phyloP scores from a whole-genome alignment of 1,140 invertebrate genomes.

The Tetramorium alpestre region DNA sequence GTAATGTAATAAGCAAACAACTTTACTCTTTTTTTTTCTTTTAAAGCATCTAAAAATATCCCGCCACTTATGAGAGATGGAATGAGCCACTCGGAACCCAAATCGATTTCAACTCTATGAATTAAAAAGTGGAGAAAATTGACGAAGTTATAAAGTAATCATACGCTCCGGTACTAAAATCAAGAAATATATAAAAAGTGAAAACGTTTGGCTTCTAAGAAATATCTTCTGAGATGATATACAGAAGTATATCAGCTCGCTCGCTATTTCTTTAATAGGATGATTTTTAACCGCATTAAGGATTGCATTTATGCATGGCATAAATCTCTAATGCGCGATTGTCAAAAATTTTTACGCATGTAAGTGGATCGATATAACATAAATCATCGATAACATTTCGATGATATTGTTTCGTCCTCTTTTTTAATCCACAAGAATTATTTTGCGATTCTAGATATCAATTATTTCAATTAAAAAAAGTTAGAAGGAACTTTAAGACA shows the following conservation, averaged over 20 bases:
- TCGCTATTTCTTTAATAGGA: neutral
- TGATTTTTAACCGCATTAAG: neutral
- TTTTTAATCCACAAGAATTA: neutral
- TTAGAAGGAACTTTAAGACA: neutral
- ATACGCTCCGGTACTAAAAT: neutral
- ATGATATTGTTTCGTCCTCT: neutral
- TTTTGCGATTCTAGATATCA: neutral
- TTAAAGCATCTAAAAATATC: neutral
- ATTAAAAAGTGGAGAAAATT: neutral
- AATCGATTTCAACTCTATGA: neutral
- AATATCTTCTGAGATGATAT: neutral
- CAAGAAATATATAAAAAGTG: neutral
- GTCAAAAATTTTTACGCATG: neutral
- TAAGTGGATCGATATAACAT: neutral
- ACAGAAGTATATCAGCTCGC: neutral
- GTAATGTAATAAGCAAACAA: neutral
- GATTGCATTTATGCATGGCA: neutral
- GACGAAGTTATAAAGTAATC: neutral
- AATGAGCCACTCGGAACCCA: neutral
- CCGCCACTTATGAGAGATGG: neutral
- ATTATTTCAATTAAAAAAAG: neutral
- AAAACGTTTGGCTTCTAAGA: neutral
- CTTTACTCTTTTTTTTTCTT: neutral
- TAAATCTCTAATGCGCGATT: slow-evolving; percentile 14
- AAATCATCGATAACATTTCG: neutral